Evolutionary conservation across 2,113 vertebrate species (phyloP).

Genomic region (Psophia crepitans): DNA sequence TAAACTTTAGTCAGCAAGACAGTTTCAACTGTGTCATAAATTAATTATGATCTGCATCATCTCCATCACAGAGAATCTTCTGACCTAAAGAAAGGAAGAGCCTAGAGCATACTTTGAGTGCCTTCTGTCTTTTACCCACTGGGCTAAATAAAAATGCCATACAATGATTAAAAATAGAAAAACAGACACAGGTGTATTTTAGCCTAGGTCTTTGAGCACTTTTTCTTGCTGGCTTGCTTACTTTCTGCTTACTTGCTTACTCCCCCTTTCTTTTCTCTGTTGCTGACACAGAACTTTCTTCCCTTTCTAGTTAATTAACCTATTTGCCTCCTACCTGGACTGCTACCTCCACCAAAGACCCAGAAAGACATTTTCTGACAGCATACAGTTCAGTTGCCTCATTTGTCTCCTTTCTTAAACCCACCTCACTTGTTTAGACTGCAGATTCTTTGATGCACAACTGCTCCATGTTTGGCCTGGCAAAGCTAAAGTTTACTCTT

Average conservation of each 20-base stretch:
- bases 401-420: not conserved
- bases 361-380: not conserved
- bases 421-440: not conserved
- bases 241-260: not conserved
- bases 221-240: too few relatives aligned
- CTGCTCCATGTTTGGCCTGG: not conserved
- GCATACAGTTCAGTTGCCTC: not conserved
- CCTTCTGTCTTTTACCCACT: not conserved
- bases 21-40: not conserved
- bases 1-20: not conserved
- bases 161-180: not conserved
- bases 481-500: not conserved
- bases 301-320: not conserved
- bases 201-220: not conserved
- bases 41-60: not conserved
- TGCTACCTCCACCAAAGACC: not conserved
- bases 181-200: not conserved
- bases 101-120: not conserved
- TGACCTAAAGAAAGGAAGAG: not conserved
- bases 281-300: not conserved
- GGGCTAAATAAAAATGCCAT: not conserved
- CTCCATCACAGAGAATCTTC: not conserved
- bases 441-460: not conserved
- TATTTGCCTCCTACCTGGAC: not conserved
- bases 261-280: not conserved